Percentiles rank a stretch among this genome's conserved stretches.
Evolutionary conservation across 1,140 invertebrate species (phyloP).

Genomic region (Cherax quadricarinatus): DNA sequence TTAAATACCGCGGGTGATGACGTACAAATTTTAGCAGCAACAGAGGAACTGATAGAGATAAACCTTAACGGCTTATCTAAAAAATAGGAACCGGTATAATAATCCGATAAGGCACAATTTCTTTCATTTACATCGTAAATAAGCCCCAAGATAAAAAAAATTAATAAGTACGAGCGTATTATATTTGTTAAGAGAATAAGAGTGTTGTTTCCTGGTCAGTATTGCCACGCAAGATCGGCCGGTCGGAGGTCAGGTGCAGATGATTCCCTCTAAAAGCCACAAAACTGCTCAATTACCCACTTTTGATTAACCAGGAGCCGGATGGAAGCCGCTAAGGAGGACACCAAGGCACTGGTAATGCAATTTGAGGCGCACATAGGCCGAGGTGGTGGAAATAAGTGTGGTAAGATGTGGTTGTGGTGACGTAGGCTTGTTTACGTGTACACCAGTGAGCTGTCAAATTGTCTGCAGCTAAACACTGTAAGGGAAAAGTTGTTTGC

Average conservation of each 20-base stretch:
- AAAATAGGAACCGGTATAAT: not conserved
- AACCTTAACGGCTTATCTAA: not conserved
- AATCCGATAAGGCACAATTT: not conserved
- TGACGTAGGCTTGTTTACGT: constrained; percentile 39
- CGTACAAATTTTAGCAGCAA: not conserved
- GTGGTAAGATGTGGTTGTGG: not conserved
- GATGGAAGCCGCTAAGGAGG: not conserved
- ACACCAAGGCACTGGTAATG: too few species aligned
- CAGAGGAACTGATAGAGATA: not conserved
- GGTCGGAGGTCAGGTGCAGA: not conserved
- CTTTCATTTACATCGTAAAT: not conserved
- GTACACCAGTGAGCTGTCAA: constrained; percentile 31
- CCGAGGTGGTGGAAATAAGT: not conserved
- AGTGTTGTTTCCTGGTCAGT: not conserved
- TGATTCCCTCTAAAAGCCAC: not conserved
- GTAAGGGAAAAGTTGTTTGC: too few species aligned
- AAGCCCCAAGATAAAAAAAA: too few species aligned
- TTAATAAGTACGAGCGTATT: too few species aligned
- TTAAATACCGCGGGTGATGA: not conserved
- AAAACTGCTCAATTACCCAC: not conserved
- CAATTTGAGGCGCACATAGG: not conserved
- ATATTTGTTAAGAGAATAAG: not conserved
- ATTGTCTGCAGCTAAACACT: constrained; percentile 8
- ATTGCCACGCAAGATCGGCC: not conserved
- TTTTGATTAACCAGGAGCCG: not conserved